Evolutionary conservation across 2,113 vertebrate species (phyloP).

Genomic region (Proteles cristata): DNA sequence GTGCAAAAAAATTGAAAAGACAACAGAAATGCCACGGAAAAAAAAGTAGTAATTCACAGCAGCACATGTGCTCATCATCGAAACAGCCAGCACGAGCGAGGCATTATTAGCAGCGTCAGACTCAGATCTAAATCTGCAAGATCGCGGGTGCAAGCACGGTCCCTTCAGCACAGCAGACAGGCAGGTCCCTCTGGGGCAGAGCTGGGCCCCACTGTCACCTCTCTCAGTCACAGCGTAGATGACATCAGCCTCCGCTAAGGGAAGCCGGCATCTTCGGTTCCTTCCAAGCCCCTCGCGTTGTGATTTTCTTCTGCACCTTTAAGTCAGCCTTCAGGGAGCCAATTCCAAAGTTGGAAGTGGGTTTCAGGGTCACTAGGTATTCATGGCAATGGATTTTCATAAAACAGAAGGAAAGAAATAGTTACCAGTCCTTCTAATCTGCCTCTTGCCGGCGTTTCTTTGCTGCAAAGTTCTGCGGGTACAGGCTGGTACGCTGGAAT

Average conservation of each 20-base stretch:
- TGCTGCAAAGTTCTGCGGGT: conserved; percentile 83
- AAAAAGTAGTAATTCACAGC: neutral
- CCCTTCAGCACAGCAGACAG: neutral
- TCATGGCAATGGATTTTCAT: conserved; percentile 70
- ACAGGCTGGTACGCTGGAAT: conserved; percentile 80
- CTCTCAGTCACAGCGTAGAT: rapidly evolving
- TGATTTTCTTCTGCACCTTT: neutral
- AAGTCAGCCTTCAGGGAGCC: neutral
- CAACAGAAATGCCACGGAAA: neutral
- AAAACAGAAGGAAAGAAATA: conserved; percentile 36
- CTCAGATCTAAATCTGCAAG: neutral
- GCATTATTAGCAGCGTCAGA: rapidly evolving
- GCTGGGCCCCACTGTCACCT: rapidly evolving
- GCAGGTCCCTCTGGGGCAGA: neutral
- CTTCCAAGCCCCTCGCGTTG: rapidly evolving
- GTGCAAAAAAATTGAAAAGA: neutral
- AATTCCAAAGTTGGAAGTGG: conserved; percentile 63
- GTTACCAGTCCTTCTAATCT: conserved; percentile 76
- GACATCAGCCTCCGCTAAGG: neutral
- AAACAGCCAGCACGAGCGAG: neutral
- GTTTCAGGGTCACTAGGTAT: conserved; percentile 78
- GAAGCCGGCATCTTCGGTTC: neutral
- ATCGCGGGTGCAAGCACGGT: rapidly evolving
- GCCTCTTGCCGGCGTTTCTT: conserved; percentile 66
- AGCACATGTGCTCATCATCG: neutral